Evolutionary conservation across 2,113 vertebrate species (phyloP).

Genomic region (Dasypus novemcinctus): DNA sequence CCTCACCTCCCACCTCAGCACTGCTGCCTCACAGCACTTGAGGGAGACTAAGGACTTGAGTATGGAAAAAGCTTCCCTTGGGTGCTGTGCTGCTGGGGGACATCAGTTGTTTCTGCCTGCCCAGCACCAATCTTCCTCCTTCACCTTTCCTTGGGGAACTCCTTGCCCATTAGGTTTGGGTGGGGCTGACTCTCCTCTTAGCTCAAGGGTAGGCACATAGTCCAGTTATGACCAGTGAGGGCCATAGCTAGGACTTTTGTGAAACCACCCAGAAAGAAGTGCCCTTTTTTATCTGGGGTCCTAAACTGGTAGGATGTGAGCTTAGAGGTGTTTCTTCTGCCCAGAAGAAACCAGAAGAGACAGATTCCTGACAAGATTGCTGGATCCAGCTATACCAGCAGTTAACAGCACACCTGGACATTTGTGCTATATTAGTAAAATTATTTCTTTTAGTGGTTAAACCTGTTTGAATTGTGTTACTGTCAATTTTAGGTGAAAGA

Average conservation of each 20-base stretch:
- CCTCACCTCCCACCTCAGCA: neutral
- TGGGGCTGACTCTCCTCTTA: neutral
- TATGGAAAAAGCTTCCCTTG: neutral
- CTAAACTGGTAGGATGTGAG: neutral
- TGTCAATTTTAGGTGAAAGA: neutral
- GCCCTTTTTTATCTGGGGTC: neutral
- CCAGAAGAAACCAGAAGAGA: neutral
- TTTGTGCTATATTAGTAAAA: neutral
- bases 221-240: too few species aligned
- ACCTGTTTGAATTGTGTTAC: neutral
- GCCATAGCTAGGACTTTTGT: neutral
- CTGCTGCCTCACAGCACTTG: neutral
- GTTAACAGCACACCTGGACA: neutral
- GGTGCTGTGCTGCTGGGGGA: too few species aligned
- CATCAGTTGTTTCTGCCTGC: neutral
- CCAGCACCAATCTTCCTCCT: neutral
- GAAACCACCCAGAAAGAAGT: neutral
- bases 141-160: neutral
- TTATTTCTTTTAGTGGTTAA: neutral
- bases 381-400: neutral
- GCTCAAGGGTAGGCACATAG: neutral
- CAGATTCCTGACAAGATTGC: neutral
- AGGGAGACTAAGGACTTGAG: too few species aligned
- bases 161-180: neutral
- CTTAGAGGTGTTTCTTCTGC: neutral